These are phyloP conservation scores for Cryptocephalus primarius DNA, from an alignment of 2,888 invertebrate species.

Conservation along the genomic window DNA sequence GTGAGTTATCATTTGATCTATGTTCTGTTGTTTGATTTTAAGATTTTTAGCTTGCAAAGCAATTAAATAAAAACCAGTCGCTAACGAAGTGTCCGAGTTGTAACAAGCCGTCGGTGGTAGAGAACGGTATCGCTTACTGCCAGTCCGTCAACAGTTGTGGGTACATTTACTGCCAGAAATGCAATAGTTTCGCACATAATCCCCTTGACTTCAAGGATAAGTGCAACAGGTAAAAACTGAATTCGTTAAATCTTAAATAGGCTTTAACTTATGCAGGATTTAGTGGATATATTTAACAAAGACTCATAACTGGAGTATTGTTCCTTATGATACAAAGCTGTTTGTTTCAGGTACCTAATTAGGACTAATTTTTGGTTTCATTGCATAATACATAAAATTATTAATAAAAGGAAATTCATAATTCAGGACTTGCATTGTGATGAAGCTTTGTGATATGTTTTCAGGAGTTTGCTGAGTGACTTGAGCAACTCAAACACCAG, in stretches of 20 bases:
- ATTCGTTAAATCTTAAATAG: too few relatives aligned
- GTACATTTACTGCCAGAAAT: slow-evolving; percentile 29
- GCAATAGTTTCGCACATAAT: slow-evolving; percentile 26
- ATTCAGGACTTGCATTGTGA: too few relatives aligned
- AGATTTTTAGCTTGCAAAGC: slow-evolving; percentile 18
- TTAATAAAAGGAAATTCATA: too few relatives aligned
- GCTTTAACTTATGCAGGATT: too few relatives aligned
- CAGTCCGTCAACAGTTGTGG: slow-evolving; percentile 25
- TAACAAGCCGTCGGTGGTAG: slow-evolving; percentile 25
- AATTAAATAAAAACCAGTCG: slow-evolving; percentile 24
- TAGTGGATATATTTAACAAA: too few relatives aligned
- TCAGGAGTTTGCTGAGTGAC: slow-evolving; percentile 12
- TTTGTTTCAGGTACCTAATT: neutral
- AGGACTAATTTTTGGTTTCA: neutral
- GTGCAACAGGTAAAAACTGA: slow-evolving; percentile 21
- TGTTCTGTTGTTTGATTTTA: slow-evolving; percentile 1
- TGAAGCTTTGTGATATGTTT: slow-evolving; percentile 1
- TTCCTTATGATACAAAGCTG: neutral
- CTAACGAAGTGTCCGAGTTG: slow-evolving; percentile 28
- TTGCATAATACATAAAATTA: too few relatives aligned
- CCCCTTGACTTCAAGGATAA: slow-evolving; percentile 30
- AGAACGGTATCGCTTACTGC: slow-evolving; percentile 30
- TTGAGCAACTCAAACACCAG: slow-evolving; percentile 15
- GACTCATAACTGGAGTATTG: too few relatives aligned
- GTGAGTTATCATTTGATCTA: slow-evolving; percentile 9